Percentiles rank a stretch among this genome's conserved stretches.
Evolutionary conservation across 1,140 invertebrate species (phyloP).

Genomic region (Rhizoglyphus robini): DNA sequence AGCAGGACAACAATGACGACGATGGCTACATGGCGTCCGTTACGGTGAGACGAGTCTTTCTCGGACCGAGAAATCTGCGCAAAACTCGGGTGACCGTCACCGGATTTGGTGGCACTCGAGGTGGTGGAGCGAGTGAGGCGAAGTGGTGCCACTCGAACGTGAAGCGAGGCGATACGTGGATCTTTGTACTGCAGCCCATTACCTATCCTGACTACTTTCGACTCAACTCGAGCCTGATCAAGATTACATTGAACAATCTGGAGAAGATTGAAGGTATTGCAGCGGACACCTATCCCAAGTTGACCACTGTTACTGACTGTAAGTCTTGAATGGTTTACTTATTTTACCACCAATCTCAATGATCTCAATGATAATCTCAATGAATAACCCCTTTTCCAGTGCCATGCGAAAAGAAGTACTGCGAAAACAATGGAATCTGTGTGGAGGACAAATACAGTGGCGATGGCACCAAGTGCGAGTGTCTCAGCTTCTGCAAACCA

Average conservation of each 20-base stretch:
- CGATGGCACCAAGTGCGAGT: constrained; percentile 22
- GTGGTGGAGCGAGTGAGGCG: constrained; percentile 1
- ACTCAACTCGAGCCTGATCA: constrained; percentile 23
- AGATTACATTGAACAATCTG: constrained; percentile 23
- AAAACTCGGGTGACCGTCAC: constrained; percentile 21
- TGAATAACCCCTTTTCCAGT: constrained; percentile 20
- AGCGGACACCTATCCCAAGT: constrained; percentile 23
- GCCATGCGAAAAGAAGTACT: constrained; percentile 27
- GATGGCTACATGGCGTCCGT: constrained; percentile 17
- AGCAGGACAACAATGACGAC: neutral
- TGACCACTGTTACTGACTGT: constrained; percentile 23
- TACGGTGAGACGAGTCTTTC: constrained; percentile 22
- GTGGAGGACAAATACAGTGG: constrained; percentile 19
- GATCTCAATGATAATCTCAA: neutral
- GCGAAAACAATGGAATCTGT: constrained; percentile 26
- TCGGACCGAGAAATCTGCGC: constrained; percentile 14
- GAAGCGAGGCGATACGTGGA: constrained; percentile 21
- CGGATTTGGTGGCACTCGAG: constrained; percentile 23
- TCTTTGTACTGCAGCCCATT: constrained; percentile 24
- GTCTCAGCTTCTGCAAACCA: constrained; percentile 26
- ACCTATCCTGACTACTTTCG: constrained; percentile 21
- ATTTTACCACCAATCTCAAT: neutral
- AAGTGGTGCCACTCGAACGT: constrained; percentile 22
- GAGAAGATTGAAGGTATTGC: constrained; percentile 24
- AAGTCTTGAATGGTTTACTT: constrained; percentile 6